Conservation (phyloP, 2,797 vertebrate species). For the Schizothorax lantsangensis region DNA sequence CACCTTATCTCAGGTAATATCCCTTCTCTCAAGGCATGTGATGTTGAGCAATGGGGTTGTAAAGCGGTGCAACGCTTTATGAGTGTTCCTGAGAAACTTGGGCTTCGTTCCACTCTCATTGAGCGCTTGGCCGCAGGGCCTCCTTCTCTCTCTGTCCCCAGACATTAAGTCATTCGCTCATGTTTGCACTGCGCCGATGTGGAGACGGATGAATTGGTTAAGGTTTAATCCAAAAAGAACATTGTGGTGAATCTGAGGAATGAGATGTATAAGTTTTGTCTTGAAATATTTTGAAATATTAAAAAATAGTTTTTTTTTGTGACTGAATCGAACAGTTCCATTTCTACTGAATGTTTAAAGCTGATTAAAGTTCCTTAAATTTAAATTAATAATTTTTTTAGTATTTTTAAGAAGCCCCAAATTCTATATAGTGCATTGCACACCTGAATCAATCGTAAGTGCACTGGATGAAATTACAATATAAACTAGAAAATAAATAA, state of each 20-base stretch:
- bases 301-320: neutral
- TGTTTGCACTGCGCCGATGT: constrained; percentile 5
- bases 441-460: no score
- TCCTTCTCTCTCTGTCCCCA: constrained; percentile 3
- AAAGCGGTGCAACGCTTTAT: constrained; percentile 77
- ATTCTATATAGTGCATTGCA: no score
- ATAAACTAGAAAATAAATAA: no score
- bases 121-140: constrained; percentile 2
- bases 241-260: neutral
- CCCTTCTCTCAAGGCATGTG: constrained; percentile 79
- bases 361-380: neutral
- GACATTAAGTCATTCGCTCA: neutral
- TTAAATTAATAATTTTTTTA: neutral
- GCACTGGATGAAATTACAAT: no score
- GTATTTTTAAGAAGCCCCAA: no score
- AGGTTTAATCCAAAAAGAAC: neutral
- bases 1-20: constrained; percentile 82
- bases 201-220: neutral
- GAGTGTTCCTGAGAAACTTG: constrained; percentile 69
- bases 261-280: neutral
- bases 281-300: neutral
- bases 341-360: neutral
- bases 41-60: constrained; percentile 79
- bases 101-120: constrained; percentile 32
- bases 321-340: neutral